Evolutionary conservation across 2,888 invertebrate genomes (phyloP).

Genomic region (Plutella xylostella): DNA sequence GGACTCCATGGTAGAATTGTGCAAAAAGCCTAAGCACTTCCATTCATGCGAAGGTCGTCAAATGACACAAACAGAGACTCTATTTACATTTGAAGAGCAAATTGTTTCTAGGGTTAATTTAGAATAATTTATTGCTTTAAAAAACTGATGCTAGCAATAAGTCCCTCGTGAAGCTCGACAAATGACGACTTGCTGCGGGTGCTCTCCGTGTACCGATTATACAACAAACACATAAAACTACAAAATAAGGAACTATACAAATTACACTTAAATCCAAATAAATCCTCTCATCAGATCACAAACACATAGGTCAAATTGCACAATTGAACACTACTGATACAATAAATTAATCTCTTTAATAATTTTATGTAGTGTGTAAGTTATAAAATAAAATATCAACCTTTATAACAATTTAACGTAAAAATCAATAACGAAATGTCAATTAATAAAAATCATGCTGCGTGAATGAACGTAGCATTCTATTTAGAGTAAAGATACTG

Average conservation of each 20-base stretch:
- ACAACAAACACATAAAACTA: slow-evolving; percentile 49
- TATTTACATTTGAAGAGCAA: slow-evolving; percentile 25
- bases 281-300: slow-evolving; percentile 65
- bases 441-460: slow-evolving; percentile 38
- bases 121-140: slow-evolving; percentile 42
- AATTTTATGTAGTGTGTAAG: slow-evolving; percentile 33
- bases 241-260: slow-evolving; percentile 65
- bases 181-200: slow-evolving; percentile 24
- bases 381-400: slow-evolving; percentile 62
- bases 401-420: slow-evolving; percentile 15
- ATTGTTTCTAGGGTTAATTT: slow-evolving; percentile 7
- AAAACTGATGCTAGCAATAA: slow-evolving; percentile 60
- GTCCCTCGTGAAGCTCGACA: slow-evolving; percentile 26
- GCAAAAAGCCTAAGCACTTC: background rate
- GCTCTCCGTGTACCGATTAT: slow-evolving; percentile 19
- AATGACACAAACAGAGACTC: too few species aligned
- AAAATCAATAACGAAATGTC: slow-evolving; percentile 57
- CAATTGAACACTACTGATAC: slow-evolving; percentile 53
- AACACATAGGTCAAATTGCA: slow-evolving; percentile 60
- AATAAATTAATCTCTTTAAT: slow-evolving; percentile 65
- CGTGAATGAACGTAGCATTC: too few species aligned
- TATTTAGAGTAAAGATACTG: background rate
- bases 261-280: slow-evolving; percentile 55
- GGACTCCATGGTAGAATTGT: slow-evolving; percentile 29
- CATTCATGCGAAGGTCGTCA: too few species aligned